These are phyloP conservation scores for Boloria selene DNA, from an alignment of 2,888 invertebrate genomes.

Conservation along the genomic window DNA sequence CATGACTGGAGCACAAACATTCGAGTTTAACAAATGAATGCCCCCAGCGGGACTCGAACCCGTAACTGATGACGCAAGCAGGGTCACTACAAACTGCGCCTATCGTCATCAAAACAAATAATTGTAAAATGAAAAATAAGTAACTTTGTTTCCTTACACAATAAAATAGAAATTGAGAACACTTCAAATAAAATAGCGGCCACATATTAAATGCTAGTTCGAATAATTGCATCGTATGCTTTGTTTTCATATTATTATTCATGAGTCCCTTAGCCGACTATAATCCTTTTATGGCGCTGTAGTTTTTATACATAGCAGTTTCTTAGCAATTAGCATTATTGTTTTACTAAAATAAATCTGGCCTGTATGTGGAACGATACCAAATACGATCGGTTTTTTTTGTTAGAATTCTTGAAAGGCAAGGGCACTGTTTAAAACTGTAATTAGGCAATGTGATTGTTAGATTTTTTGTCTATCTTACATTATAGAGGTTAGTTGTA, in stretches of 20 bases:
- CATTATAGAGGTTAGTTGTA: conserved; percentile 16
- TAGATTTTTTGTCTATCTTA: conserved; percentile 13
- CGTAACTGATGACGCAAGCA: no score
- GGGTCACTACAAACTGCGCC: no score
- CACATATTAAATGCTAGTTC: conserved; percentile 16
- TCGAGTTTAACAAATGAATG: no score
- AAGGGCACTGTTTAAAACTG: conserved; percentile 20
- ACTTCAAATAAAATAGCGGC: background rate
- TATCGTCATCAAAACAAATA: no score
- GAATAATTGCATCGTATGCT: conserved; percentile 61
- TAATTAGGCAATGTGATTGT: conserved; percentile 23
- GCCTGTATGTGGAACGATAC: conserved; percentile 6
- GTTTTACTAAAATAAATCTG: conserved; percentile 16
- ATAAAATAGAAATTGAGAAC: background rate
- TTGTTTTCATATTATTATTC: conserved; percentile 70
- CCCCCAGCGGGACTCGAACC: no score
- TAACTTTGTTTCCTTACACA: no score
- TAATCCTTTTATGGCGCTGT: conserved; percentile 56
- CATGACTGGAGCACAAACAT: no score
- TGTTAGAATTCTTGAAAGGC: conserved; percentile 19
- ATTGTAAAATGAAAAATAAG: no score
- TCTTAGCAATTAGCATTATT: conserved; percentile 59
- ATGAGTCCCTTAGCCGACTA: conserved; percentile 53
- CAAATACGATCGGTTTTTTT: conserved; percentile 12
- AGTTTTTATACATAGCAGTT: conserved; percentile 46